Evolutionary conservation across 2,888 invertebrate species (phyloP).

Genomic region (Caenorhabditis auriculariae): DNA sequence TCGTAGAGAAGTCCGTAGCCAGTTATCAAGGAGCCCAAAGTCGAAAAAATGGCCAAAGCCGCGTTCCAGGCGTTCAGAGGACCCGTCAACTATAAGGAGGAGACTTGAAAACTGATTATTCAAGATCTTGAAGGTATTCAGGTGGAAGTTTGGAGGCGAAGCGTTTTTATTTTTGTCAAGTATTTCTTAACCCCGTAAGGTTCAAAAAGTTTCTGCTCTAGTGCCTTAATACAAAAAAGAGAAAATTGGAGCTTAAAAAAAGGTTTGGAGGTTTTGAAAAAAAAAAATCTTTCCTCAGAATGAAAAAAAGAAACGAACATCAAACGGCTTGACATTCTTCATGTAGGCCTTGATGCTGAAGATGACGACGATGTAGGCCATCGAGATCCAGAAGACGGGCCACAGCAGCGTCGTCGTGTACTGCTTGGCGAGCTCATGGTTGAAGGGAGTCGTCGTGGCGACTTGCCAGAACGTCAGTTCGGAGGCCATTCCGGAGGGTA

Average conservation of each 20-base stretch:
- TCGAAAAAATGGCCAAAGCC: slow-evolving; percentile 55
- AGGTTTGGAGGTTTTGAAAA: too few species aligned
- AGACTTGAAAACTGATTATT: too few species aligned
- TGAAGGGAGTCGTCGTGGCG: slow-evolving; percentile 35
- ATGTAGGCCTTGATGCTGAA: slow-evolving; percentile 55
- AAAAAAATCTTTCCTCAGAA: too few species aligned
- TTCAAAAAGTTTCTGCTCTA: too few species aligned
- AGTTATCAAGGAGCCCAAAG: slow-evolving; percentile 49
- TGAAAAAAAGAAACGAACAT: slow-evolving; percentile 41
- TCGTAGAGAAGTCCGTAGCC: slow-evolving; percentile 36
- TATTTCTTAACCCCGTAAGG: too few species aligned
- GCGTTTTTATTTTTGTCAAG: too few species aligned
- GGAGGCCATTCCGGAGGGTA: slow-evolving; percentile 12
- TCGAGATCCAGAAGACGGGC: slow-evolving; percentile 46
- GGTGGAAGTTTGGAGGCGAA: too few species aligned
- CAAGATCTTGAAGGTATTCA: too few species aligned
- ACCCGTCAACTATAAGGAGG: slow-evolving; percentile 48
- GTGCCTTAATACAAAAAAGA: too few species aligned
- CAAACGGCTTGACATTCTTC: slow-evolving; percentile 52
- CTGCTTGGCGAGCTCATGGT: slow-evolving; percentile 36
- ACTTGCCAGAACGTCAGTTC: slow-evolving; percentile 35
- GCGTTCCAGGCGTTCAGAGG: slow-evolving; percentile 57
- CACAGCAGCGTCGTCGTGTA: slow-evolving; percentile 35
- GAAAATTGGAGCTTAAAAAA: too few species aligned
- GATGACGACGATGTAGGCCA: slow-evolving; percentile 56